Base-by-base conservation (phyloP, 2,888 invertebrate species). In the Onchidella celtica region DNA sequence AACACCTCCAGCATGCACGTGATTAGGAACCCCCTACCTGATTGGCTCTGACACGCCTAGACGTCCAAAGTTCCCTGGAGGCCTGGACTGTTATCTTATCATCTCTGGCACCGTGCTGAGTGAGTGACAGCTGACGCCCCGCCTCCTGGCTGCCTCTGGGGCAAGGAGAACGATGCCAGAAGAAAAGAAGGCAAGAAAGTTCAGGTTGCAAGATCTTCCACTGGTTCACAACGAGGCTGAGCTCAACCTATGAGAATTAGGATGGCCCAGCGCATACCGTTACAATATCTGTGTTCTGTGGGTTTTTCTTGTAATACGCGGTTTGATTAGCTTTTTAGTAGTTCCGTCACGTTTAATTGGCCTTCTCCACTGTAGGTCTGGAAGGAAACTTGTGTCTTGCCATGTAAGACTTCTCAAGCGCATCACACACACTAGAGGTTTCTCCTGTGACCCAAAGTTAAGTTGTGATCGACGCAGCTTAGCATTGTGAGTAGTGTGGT, bases 71-170 rank as follows among this genome's bases (percentile, higher is more conserved):
- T 36, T 36, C 61, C 47, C 61, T 21, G 6, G 14, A 59, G 34
- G 29, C 36, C 27, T 57, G 27, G 1, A 47, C 36, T 40, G 65
- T 11, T 75, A 75, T 75, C 75, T 75, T 40, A 75, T 65, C 65
- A 75, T 75, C 65, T 75, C 65, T 75, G 65, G 63, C 75, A 75
- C 47, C 38, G 65, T 65, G 65, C 75, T 75, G 75, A 75, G 65
- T 75, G 75, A 75, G 29, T 75, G 75, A 47, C 75, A 75, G n/a
- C n/a, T 21, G 11, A 47, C 14, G 47, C 75, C 40, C 40, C 75
- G 75, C 75, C 75, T 24, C 55, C 17, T 27, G n/a, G 9, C 59
- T 24, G 59, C 59, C 36, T 61, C 59, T 57, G 34, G 73, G n/a
- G n/a, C 73, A 59, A 34, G 59, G 59, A 59, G 73, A 61, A 59